Conservation (phyloP, 2,888 invertebrate genomes). For the Hydropsyche betteni region DNA sequence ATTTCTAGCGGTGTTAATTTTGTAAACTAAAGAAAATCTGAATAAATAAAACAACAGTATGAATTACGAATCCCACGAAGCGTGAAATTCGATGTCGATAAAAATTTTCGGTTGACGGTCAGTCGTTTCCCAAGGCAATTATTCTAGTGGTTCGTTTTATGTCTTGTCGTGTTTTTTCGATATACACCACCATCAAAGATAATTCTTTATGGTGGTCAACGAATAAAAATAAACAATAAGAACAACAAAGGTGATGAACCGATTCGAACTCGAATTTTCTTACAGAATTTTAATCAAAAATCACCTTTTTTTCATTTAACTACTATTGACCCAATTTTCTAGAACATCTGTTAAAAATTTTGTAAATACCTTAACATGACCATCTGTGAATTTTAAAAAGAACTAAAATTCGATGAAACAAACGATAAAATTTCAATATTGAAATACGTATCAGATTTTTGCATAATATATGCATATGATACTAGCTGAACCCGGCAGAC, state of each 20-base stretch:
- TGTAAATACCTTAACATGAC: no score
- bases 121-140: conserved; percentile 18
- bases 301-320: no score
- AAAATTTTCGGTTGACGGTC: conserved; percentile 4
- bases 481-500: no score
- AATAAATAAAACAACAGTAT: no score
- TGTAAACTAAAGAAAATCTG: no score
- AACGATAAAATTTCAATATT: not conserved
- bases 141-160: not conserved
- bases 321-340: no score
- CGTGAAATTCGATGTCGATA: conserved; percentile 13
- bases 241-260: not conserved
- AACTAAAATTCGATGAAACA: not conserved
- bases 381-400: not conserved
- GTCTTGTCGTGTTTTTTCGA: not conserved
- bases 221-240: not conserved
- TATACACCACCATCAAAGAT: not conserved
- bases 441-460: no score
- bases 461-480: no score
- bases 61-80: not conserved
- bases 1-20: no score
- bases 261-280: not conserved
- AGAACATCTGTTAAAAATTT: no score
- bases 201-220: not conserved
- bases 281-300: not conserved